These are phyloP conservation scores for Colostygia pectinataria DNA, from an alignment of 2,888 invertebrate species.

Conservation along the genomic window DNA sequence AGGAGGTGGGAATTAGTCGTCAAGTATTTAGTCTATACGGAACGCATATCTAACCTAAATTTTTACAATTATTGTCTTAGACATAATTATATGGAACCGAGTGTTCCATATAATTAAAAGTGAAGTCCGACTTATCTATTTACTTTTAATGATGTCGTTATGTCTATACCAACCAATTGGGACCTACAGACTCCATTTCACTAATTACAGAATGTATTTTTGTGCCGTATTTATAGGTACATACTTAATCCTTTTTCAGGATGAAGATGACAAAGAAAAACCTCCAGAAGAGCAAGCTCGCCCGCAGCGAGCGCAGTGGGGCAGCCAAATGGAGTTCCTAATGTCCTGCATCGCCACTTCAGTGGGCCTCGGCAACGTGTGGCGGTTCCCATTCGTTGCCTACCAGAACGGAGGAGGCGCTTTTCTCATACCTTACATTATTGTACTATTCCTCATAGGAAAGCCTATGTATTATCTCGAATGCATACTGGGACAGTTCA, in stretches of 20 bases:
- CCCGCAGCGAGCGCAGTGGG: slow-evolving; percentile 79
- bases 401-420: slow-evolving; percentile 90
- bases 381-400: slow-evolving; percentile 84
- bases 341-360: slow-evolving; percentile 90
- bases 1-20: slow-evolving; percentile 3
- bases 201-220: no score
- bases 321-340: slow-evolving; percentile 86
- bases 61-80: no score
- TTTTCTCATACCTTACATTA: slow-evolving; percentile 88
- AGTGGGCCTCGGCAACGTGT: slow-evolving; percentile 88
- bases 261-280: slow-evolving; percentile 26
- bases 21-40: background rate
- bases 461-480: slow-evolving; percentile 94
- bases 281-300: slow-evolving; percentile 16
- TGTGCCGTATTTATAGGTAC: no score
- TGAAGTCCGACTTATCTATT: no score
- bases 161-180: no score
- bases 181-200: no score
- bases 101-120: no score
- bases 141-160: no score
- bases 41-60: no score
- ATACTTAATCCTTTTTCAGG: slow-evolving; percentile 9
- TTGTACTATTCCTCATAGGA: slow-evolving; percentile 87
- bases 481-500: slow-evolving; percentile 92
- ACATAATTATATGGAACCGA: no score